A percentile compares a stretch with the other conserved stretches of the same genome.
These are phyloP conservation scores for Grantiella picta DNA, from an alignment of 2,113 vertebrate species.

Conservation along the genomic window DNA sequence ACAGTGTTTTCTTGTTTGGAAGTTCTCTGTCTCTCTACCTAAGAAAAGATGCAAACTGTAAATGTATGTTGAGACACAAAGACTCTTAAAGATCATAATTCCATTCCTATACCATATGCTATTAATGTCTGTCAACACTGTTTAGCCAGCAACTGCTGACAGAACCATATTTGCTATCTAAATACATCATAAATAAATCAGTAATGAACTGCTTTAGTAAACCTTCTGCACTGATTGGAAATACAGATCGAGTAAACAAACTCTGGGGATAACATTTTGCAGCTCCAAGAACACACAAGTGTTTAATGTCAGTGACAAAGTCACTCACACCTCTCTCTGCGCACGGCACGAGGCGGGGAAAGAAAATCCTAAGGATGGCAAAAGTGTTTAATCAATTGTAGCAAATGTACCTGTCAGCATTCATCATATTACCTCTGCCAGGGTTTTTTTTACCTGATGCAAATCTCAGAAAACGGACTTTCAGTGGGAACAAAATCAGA, in stretches of 20 bases:
- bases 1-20: constrained; percentile 10
- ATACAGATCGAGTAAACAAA: constrained; percentile 81
- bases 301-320: constrained; percentile 80
- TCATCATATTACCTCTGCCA: constrained; percentile 30
- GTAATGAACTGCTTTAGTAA: constrained; percentile 83
- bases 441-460: not conserved
- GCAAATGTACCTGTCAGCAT: constrained; percentile 62
- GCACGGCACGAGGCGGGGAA: constrained; percentile 42
- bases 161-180: constrained; percentile 84
- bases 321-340: constrained; percentile 71
- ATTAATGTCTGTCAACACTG: constrained; percentile 86
- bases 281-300: constrained; percentile 72
- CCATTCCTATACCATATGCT: constrained; percentile 80
- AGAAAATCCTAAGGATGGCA: constrained; percentile 53
- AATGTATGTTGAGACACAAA: constrained; percentile 63
- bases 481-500: not conserved
- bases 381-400: constrained; percentile 63
- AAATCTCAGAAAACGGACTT: not conserved
- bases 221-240: constrained; percentile 80
- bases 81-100: constrained; percentile 78
- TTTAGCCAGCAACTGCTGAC: constrained; percentile 84
- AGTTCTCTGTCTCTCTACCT: constrained; percentile 40
- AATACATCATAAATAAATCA: constrained; percentile 87
- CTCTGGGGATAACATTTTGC: constrained; percentile 65
- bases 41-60: constrained; percentile 58